A percentile compares a stretch with the other conserved stretches of the same genome.
Evolutionary conservation across 2,888 invertebrate genomes (phyloP).

Genomic region (Cheilosia impressa): DNA sequence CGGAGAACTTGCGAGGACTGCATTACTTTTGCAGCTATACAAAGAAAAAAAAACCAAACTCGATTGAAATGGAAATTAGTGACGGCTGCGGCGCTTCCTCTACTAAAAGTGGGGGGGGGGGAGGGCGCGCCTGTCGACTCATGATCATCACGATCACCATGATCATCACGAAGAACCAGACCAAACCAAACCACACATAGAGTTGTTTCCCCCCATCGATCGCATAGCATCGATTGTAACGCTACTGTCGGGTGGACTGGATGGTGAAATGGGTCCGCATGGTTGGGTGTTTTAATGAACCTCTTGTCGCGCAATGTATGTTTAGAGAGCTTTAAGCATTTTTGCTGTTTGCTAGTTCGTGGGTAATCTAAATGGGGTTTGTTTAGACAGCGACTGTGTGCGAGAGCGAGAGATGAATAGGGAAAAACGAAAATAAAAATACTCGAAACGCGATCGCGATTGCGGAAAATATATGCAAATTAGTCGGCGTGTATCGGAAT

Average conservation of each 20-base stretch:
- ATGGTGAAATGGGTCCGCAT: slow-evolving; percentile 72
- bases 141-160: slow-evolving; percentile 55
- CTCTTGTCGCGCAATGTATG: slow-evolving; percentile 71
- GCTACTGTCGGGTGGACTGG: background rate
- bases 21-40: background rate
- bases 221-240: background rate
- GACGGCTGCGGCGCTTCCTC: slow-evolving; percentile 53
- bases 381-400: background rate
- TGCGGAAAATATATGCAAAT: slow-evolving; percentile 74
- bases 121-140: background rate
- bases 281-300: slow-evolving; percentile 75
- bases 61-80: slow-evolving; percentile 71
- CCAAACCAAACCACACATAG: background rate
- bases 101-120: background rate
- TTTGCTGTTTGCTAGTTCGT: slow-evolving; percentile 28
- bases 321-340: slow-evolving; percentile 28
- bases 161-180: slow-evolving; percentile 26
- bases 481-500: slow-evolving; percentile 54
- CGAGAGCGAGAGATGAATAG: slow-evolving; percentile 9
- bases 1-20: slow-evolving; percentile 18
- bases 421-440: slow-evolving; percentile 9
- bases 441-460: slow-evolving; percentile 48
- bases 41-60: slow-evolving; percentile 26
- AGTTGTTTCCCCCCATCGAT: background rate
- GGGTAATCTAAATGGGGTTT: slow-evolving; percentile 52